Base-by-base conservation (phyloP, 1,140 invertebrate genomes). In the Diploscapter pachys region DNA sequence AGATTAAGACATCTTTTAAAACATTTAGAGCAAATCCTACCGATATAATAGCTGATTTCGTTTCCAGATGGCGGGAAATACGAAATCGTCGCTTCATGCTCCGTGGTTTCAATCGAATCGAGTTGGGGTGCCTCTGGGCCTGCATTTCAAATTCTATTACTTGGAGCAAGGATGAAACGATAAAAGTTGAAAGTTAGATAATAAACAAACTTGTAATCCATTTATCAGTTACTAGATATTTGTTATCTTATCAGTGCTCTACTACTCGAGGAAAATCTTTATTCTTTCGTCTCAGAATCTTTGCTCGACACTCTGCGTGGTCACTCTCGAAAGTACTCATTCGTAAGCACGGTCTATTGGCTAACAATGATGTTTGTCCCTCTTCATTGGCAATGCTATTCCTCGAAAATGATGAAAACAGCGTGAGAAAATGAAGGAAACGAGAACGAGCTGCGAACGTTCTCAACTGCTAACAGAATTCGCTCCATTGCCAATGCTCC, bases 61-160 rank as follows among this genome's bases (percentile, higher is more conserved):
- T 61, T 70, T 5, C 77, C 71, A 13, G 74, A 61, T 53, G 78
- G 78, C 57, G 78, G 78, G 54, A 74, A 79, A 53, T 74, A 79
- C 3, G 77, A 75, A 50, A 79, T 79, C 3, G 75, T 78, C n/a
- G 78, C 78, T 57, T 79, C 78, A 53, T 72, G 56, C 52, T 68
- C 77, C 11, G 67, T 71, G 6, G 76, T 75, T 51, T 75, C 71
- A 52, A 79, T 74, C 63, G 78, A 79, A 56, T 79, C 75, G 13
- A 79, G 65, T 9, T 61, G 71, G 48, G 78, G 78, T 3, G 76
- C 50, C 50, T 70, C 71, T 6, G 78, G 78, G 78, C 76, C 78
- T 79, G 67, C 31, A 75, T 49, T n/a, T 77, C 11, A 52, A 5
- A 50, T n/a, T 50, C 52, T 62, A 62, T 11, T 31, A 31, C 31